phyloP scores from a whole-genome alignment of 1,140 invertebrate genomes.

The Panagrolaimus sp. region DNA sequence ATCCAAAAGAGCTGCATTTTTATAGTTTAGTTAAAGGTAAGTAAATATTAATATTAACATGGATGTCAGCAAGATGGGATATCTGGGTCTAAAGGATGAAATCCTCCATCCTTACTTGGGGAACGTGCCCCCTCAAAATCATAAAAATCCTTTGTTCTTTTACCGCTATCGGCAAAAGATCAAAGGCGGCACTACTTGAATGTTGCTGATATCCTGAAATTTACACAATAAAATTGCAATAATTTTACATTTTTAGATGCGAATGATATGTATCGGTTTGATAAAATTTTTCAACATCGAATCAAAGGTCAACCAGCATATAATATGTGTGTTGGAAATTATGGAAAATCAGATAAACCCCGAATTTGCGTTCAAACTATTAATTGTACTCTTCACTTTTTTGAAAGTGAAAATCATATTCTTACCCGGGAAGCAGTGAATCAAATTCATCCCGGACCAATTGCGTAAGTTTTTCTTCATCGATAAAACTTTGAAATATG shows the following conservation, averaged over 20 bases:
- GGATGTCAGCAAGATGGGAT: too few species aligned
- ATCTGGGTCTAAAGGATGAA: too few species aligned
- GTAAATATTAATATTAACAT: too few species aligned
- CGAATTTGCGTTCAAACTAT: slow-evolving; percentile 47
- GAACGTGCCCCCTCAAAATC: too few species aligned
- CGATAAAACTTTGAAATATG: too few species aligned
- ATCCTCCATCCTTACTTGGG: too few species aligned
- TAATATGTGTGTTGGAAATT: slow-evolving; percentile 41
- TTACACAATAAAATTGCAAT: not conserved
- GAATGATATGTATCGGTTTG: slow-evolving; percentile 37
- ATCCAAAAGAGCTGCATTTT: slow-evolving; percentile 25
- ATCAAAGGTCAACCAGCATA: slow-evolving; percentile 34
- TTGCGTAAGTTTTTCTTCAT: too few species aligned
- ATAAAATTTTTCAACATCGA: slow-evolving; percentile 48
- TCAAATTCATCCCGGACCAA: slow-evolving; percentile 41
- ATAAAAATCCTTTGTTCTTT: not conserved
- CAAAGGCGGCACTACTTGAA: not conserved
- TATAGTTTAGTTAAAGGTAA: slow-evolving; percentile 25
- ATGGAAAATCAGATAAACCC: slow-evolving; percentile 18
- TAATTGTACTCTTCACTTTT: slow-evolving; percentile 34
- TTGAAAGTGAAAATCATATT: slow-evolving; percentile 43
- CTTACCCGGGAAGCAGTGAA: slow-evolving; percentile 28
- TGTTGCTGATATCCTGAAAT: not conserved
- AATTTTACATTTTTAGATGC: slow-evolving; percentile 25
- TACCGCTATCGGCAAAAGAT: not conserved